A percentile compares a stretch with the other conserved stretches of the same genome.
These are phyloP conservation scores for Mustela lutreola DNA, from an alignment of 2,113 vertebrate genomes.

Conservation along the genomic window DNA sequence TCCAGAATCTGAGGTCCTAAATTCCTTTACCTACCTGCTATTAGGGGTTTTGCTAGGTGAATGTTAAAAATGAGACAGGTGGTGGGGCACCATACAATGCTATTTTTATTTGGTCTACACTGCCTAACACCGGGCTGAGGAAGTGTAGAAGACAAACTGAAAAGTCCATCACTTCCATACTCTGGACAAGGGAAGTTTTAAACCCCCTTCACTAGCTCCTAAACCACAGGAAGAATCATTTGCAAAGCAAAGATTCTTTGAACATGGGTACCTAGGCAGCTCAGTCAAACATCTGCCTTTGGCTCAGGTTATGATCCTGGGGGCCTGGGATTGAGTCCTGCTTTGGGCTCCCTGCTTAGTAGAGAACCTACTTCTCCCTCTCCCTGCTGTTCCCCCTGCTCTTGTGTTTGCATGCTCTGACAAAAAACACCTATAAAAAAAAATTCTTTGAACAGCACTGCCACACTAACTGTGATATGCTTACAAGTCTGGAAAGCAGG, in stretches of 20 bases:
- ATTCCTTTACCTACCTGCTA: not conserved
- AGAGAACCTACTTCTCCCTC: too few relatives aligned
- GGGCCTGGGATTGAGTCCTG: not conserved
- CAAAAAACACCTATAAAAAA: not conserved
- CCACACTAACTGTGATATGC: accelerated
- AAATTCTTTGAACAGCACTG: not conserved
- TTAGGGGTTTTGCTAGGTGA: not conserved
- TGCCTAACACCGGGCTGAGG: not conserved
- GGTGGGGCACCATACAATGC: accelerated
- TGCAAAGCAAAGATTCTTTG: not conserved
- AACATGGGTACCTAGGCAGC: too few relatives aligned
- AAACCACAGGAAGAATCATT: not conserved
- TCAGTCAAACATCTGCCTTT: too few relatives aligned
- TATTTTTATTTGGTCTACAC: not conserved
- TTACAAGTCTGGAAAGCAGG: too few relatives aligned
- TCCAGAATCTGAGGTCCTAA: not conserved
- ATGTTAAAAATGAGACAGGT: not conserved
- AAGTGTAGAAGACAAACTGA: not conserved
- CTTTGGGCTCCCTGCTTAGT: not conserved
- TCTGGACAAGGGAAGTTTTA: not conserved
- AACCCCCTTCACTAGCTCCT: not conserved
- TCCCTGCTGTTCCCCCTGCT: not conserved
- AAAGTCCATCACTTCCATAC: not conserved
- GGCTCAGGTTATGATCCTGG: not conserved
- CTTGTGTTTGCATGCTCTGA: not conserved